Evolutionary conservation across 1,140 invertebrate genomes (phyloP).

Genomic region (Agraylea sexmaculata): DNA sequence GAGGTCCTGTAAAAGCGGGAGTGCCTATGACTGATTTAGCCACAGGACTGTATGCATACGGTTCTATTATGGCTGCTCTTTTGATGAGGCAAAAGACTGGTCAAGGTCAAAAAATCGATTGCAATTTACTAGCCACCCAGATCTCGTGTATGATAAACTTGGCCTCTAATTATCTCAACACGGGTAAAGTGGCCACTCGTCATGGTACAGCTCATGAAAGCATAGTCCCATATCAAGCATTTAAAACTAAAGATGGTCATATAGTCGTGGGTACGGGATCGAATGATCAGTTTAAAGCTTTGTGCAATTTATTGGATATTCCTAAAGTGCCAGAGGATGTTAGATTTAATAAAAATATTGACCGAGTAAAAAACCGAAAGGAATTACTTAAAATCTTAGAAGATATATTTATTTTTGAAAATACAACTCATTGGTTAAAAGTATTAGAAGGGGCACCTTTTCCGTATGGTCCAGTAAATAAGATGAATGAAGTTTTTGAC

Average conservation of each 20-base stretch:
- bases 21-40: constrained; percentile 88
- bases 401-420: constrained; percentile 50
- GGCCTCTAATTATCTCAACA: constrained; percentile 84
- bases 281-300: constrained; percentile 60
- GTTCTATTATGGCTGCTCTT: constrained; percentile 88
- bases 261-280: constrained; percentile 77
- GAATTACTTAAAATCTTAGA: constrained; percentile 53
- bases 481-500: constrained; percentile 70
- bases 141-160: constrained; percentile 81
- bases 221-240: constrained; percentile 89
- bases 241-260: constrained; percentile 69
- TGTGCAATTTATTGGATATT: constrained; percentile 54
- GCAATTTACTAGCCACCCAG: constrained; percentile 88
- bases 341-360: constrained; percentile 59
- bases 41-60: constrained; percentile 88
- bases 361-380: constrained; percentile 64
- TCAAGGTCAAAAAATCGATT: constrained; percentile 84
- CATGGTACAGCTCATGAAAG: constrained; percentile 89
- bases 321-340: constrained; percentile 47
- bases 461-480: constrained; percentile 85
- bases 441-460: constrained; percentile 64
- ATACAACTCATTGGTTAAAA: constrained; percentile 63
- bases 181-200: constrained; percentile 57
- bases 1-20: constrained; percentile 82
- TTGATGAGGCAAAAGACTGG: constrained; percentile 66